Percentiles rank a stretch among this genome's conserved stretches.
phyloP scores from a whole-genome alignment of 2,113 vertebrate species.

The Syngnathus scovelli region DNA sequence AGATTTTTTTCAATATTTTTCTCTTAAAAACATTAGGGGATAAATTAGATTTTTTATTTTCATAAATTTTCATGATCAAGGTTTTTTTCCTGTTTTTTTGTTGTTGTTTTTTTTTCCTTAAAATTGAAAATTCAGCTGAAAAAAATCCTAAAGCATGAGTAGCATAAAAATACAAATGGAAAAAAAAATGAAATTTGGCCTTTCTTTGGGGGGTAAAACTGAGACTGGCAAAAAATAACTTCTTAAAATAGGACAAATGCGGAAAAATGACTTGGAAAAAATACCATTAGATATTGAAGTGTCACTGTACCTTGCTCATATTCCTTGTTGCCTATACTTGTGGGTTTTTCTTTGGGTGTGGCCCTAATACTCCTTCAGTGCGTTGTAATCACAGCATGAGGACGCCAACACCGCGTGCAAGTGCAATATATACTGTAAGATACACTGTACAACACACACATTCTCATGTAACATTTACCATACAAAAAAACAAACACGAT shows the following conservation, averaged over 20 bases:
- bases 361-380: constrained; percentile 13
- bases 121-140: no score
- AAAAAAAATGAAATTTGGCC: no score
- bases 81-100: no score
- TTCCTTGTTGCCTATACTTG: background rate
- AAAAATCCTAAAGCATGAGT: no score
- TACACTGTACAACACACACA: constrained; percentile 46
- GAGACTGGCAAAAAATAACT: no score
- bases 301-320: background rate
- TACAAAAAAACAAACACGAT: background rate
- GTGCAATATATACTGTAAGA: constrained; percentile 64
- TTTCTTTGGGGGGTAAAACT: no score
- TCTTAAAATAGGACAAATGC: background rate
- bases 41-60: no score
- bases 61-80: no score
- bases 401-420: constrained; percentile 60
- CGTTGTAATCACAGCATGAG: constrained; percentile 47
- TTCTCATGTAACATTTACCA: constrained; percentile 4
- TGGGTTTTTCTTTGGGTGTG: background rate
- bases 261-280: background rate
- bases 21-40: no score
- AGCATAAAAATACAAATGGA: no score
- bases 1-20: no score
- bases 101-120: no score
- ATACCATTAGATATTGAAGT: background rate